phyloP scores from a whole-genome alignment of 2,113 vertebrate species.

The Elachura formosa region DNA sequence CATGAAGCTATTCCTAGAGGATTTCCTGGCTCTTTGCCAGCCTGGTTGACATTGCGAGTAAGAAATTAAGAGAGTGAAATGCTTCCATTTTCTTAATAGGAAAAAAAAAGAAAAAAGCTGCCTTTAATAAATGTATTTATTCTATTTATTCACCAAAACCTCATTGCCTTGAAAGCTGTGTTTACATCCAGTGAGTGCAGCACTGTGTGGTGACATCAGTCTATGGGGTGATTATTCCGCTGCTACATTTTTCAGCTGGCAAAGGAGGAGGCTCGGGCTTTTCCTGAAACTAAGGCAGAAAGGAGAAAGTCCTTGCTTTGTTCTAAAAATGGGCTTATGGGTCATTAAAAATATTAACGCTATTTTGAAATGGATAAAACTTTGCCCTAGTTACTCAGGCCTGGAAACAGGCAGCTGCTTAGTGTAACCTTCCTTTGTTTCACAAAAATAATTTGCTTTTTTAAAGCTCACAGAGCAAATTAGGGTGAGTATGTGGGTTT shows the following conservation, averaged over 20 bases:
- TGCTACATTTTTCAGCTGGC: not conserved
- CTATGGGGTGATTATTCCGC: not conserved
- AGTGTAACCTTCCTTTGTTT: not conserved
- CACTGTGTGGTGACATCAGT: slow-evolving; percentile 35
- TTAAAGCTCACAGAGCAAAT: not conserved
- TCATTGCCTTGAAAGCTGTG: not conserved
- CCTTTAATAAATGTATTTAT: not conserved
- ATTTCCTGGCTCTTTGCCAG: not conserved
- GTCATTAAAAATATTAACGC: slow-evolving; percentile 17
- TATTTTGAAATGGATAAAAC: slow-evolving; percentile 15
- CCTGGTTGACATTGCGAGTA: not conserved
- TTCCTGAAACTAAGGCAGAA: not conserved
- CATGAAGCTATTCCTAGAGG: not conserved
- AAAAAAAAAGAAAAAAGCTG: not conserved
- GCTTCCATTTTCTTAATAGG: not conserved
- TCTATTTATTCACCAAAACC: not conserved
- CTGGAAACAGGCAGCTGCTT: not conserved
- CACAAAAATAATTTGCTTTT: not conserved
- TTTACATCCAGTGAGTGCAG: slow-evolving; percentile 23
- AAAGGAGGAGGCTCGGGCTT: not conserved
- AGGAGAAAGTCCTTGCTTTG: not conserved
- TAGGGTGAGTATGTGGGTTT: not conserved
- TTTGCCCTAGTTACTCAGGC: slow-evolving; percentile 31
- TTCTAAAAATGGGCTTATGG: slow-evolving; percentile 2
- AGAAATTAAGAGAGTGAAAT: not conserved